Evolutionary conservation across 2,113 vertebrate genomes (phyloP).

Genomic region (Phrynosoma platyrhinos): DNA sequence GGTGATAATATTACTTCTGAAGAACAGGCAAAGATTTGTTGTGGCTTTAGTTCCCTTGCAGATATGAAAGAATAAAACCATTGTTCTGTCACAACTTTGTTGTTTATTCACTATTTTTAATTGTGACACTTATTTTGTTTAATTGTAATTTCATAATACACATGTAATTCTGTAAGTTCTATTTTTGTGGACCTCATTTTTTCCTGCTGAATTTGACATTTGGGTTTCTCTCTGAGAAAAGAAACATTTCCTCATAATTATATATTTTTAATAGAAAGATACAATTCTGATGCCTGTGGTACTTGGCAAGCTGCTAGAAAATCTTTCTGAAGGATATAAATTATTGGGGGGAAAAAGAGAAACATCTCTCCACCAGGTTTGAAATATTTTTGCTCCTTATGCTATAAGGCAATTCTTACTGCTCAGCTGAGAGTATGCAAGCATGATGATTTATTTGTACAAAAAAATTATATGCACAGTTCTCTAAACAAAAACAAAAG

Average conservation of each 20-base stretch:
- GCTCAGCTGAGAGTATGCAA: conserved; percentile 30
- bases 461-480: conserved; percentile 44
- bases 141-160: not conserved
- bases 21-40: no score
- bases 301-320: not conserved
- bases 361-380: not conserved
- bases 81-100: no score
- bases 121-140: not conserved
- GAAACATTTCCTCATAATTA: not conserved
- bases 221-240: not conserved
- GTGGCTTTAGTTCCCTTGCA: no score
- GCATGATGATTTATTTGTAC: conserved; percentile 49
- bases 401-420: conserved; percentile 26
- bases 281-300: not conserved
- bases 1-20: not conserved
- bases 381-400: conserved; percentile 30
- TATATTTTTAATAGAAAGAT: conserved; percentile 7
- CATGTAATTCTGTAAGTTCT: not conserved
- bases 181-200: not conserved
- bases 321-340: not conserved
- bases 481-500: conserved; percentile 69
- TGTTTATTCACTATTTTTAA: not conserved
- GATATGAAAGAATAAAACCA: no score
- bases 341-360: not conserved
- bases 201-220: not conserved